Percentiles rank a stretch among this genome's conserved stretches.
Evolutionary conservation across 2,888 invertebrate species (phyloP).

Genomic region (Drosophila setosimentum): DNA sequence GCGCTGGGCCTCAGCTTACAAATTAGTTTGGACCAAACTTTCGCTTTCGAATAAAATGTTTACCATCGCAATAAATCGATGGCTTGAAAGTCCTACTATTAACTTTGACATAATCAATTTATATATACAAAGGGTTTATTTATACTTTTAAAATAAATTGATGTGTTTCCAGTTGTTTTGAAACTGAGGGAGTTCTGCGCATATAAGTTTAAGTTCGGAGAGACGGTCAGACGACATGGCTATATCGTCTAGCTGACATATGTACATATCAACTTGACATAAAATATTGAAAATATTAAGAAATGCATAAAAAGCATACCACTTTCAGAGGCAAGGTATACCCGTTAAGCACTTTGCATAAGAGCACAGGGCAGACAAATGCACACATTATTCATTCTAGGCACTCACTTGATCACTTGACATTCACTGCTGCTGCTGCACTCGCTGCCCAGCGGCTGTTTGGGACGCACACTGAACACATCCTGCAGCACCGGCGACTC

Average conservation of each 20-base stretch:
- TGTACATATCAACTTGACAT: neutral
- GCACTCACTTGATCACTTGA: slow-evolving; percentile 88
- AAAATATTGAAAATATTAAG: neutral
- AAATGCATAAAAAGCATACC: neutral
- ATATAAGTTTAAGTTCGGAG: neutral
- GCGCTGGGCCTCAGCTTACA: neutral
- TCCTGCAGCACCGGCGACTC: slow-evolving; percentile 86
- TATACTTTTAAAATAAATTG: neutral
- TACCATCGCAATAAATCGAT: neutral
- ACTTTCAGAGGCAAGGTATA: neutral
- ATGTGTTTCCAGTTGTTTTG: neutral
- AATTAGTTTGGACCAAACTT: too few relatives aligned
- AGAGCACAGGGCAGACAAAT: neutral
- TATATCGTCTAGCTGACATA: neutral
- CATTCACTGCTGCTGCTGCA: slow-evolving; percentile 94
- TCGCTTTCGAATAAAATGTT: neutral
- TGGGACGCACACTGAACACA: slow-evolving; percentile 80
- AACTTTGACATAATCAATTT: neutral
- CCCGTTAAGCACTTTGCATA: neutral
- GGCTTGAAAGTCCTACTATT: too few relatives aligned
- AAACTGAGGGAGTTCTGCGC: neutral
- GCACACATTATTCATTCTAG: neutral
- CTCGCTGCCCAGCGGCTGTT: slow-evolving; percentile 94
- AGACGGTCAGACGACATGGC: too few relatives aligned
- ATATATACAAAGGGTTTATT: neutral